Evolutionary conservation across 92 coral and sea anemone genomes (phyloP), one percentile per base, ranked within the genome.

Genomic region (Phymanthus crucifer): DNA sequence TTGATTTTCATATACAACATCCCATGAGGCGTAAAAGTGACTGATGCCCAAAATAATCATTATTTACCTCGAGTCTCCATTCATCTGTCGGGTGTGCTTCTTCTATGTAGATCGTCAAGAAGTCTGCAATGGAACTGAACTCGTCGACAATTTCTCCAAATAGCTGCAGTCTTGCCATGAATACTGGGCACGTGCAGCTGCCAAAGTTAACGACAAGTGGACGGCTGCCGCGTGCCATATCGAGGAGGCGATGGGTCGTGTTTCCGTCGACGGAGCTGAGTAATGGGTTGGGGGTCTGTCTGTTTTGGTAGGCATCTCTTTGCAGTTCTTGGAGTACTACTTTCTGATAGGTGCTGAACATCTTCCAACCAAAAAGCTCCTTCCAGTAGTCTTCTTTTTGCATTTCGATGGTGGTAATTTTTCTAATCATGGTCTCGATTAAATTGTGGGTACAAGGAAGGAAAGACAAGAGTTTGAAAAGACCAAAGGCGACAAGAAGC

Each of bases 11-110:
- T 9, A 43, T 61, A 61, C n/a, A n/a, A n/a, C 1, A 61, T 13
- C 1, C 14, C 68, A 61, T 29, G 33, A 27, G 64, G 64, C 64
- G 64, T 19, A 19, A 70, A 32, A 23, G 4, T 71, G 27, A 71
- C 75, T 54, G 50, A 36, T 40, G 57, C 1, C 18, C 0, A 16
- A 13, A 29, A 52, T 31, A 33, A 21, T 54, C 26, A 9, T 75
- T 77, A 38, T 70, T 86, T 82, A 94, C 98, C 90, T 94, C 85
- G 48, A 94, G 83, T 3, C 88, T 87, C 98, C 98, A 94, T 38
- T 89, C 98, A 64, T 94, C 98, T 40, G 83, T 75, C 0, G 98
- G 98, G 72, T 94, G 98, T 1, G 97, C 98, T 31, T 94, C 98
- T 33, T 93, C 90, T 50, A 92, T 81, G 83, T 94, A 94, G 29